A percentile compares a stretch with the other conserved stretches of the same genome.
Conservation (phyloP, 2,113 vertebrate species). For the Tinamus guttatus region DNA sequence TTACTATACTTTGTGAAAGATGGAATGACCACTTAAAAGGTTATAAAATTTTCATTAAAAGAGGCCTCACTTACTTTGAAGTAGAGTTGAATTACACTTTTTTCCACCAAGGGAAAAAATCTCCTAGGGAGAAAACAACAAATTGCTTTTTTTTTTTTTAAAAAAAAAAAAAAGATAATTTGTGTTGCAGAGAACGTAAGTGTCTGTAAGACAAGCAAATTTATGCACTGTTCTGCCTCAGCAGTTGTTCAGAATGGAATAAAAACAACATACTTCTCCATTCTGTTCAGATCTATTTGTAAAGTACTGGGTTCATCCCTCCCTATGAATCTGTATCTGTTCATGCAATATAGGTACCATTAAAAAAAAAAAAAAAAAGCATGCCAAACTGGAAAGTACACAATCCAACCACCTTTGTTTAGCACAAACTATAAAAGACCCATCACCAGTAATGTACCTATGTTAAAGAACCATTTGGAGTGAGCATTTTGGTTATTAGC, state of each 20-base stretch:
- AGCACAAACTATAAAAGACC: slow-evolving; percentile 66
- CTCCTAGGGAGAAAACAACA: neutral
- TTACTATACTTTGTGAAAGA: neutral
- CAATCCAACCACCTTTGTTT: slow-evolving; percentile 72
- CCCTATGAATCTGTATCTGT: slow-evolving; percentile 31
- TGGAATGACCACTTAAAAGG: neutral
- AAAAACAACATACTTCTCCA: neutral
- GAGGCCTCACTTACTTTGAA: neutral
- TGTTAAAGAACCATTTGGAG: slow-evolving; percentile 79
- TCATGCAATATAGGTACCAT: slow-evolving; percentile 75
- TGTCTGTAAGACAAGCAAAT: neutral
- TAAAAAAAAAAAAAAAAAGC: slow-evolving; percentile 71
- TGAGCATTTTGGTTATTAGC: slow-evolving; percentile 67
- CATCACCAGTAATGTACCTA: slow-evolving; percentile 73
- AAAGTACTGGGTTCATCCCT: slow-evolving; percentile 22
- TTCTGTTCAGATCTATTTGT: slow-evolving; percentile 78
- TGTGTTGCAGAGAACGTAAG: neutral
- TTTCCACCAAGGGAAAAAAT: neutral
- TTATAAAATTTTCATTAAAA: neutral
- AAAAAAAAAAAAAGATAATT: neutral
- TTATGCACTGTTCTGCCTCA: neutral
- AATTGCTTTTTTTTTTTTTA: neutral
- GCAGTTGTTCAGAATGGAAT: neutral
- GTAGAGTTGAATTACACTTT: neutral
- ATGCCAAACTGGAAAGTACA: slow-evolving; percentile 74